Conservation (phyloP, 2,888 invertebrate genomes). For the Nymphalis c-album region DNA sequence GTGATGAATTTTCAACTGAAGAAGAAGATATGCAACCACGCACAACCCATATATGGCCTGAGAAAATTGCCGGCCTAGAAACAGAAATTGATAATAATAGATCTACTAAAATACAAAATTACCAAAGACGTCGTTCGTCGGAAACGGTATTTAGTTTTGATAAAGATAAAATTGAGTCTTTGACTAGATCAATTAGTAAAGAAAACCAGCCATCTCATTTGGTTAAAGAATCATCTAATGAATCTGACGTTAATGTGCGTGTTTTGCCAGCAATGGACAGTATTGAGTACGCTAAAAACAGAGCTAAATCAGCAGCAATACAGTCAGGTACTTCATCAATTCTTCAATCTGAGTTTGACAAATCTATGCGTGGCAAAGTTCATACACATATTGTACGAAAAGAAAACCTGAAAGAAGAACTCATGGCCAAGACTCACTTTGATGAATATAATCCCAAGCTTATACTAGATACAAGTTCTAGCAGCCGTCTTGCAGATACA, state of each 20-base stretch:
- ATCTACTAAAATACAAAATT: constrained; percentile 72
- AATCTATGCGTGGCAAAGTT: constrained; percentile 71
- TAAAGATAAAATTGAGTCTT: constrained; percentile 87
- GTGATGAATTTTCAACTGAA: constrained; percentile 76
- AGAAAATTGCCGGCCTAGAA: constrained; percentile 76
- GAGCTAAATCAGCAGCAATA: constrained; percentile 69
- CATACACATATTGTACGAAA: constrained; percentile 73
- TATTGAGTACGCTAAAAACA: constrained; percentile 80
- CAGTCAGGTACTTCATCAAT: constrained; percentile 77
- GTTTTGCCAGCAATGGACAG: constrained; percentile 79
- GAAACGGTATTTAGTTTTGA: constrained; percentile 89
- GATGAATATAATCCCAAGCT: constrained; percentile 88
- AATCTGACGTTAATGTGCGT: constrained; percentile 76
- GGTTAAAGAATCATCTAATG: constrained; percentile 76
- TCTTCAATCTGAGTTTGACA: constrained; percentile 84
- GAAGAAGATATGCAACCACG: constrained; percentile 78
- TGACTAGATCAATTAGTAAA: constrained; percentile 81
- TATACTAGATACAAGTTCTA: constrained; percentile 78
- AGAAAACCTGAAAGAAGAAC: constrained; percentile 82
- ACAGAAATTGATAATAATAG: constrained; percentile 76
- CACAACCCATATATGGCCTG: constrained; percentile 80
- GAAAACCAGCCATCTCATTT: constrained; percentile 63
- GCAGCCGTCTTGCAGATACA: constrained; percentile 75
- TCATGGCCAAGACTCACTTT: constrained; percentile 85
- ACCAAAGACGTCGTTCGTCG: constrained; percentile 85